Base-by-base conservation (phyloP, 2,888 invertebrate genomes). In the Morpho helenor region DNA sequence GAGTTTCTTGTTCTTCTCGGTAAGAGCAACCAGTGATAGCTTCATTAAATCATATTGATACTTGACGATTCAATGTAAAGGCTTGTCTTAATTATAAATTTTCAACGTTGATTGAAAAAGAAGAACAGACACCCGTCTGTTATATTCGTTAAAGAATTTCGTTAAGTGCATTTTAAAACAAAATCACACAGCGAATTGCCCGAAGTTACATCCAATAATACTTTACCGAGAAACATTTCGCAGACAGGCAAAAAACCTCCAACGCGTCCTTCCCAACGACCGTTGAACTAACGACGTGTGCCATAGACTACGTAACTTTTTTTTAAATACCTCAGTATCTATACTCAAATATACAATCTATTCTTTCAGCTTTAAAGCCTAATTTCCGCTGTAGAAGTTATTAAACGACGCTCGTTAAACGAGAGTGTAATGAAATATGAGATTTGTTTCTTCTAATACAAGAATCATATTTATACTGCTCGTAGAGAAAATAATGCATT, bases 181-280 rank as follows among this genome's bases (percentile, higher is more conserved):
- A 31, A 43, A 43, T 7, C 42, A 43, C 42, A 42, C 42, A 43
- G 42, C 31, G 5, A 31, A 31, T 31, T 31, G 31, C 31, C 31
- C 31, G 31, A 31, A 31, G 42, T 43, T 43, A 9, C 42, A 7
- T 43, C 42, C 8, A 43, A 43, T 52, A 31, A 53, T 22, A 7
- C 8, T 52, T 10, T 61, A 48, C 42, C 39, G 47, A 51, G 44
- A 54, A 56, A 47, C 51, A 39, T 53, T 54, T 40, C 50, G 57
- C 62, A 66, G 65, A 66, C 66, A 31, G 50, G 54, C 49, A 61
- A 62, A 64, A 61, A 61, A 59, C 23, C 39, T 46, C 53, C 53
- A 45, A 49, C 59, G 3, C 42, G 61, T 45, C 61, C 65, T 62
- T 63, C 60, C 62, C 45, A 49, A 9, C 54, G 65, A 61, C 50